Evolutionary conservation across 2,797 vertebrate species (phyloP), one percentile per base, ranked within the genome.

Genomic region (Sternarchorhynchus goeldii): DNA sequence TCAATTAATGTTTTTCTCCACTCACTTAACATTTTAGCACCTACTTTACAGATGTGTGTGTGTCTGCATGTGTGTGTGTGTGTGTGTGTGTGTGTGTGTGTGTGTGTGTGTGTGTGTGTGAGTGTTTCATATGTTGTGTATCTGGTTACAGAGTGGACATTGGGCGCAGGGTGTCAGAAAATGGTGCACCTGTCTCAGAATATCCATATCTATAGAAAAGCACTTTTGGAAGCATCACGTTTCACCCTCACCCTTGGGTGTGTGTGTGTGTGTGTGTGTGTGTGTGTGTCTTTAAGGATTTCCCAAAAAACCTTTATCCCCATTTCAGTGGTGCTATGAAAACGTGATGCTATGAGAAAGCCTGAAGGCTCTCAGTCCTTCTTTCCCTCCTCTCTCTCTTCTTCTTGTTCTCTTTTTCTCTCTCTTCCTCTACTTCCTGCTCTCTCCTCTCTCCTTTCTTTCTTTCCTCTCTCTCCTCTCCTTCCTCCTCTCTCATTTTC

Each of bases 161-260:
- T 64, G 74, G 60, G 69, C 77, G 45, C 76, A 75, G 73, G 73
- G 76, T 82, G 57, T 58, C n/a, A 45, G 41, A 69, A 75, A 78
- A 59, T 34, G 17, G 53, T 63, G 82, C 85, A 86, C 85, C 85
- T 86, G 83, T 85, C 66, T 59, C 41, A 20, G 58, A 77, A 79
- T 73, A 36, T 84, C 67, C 79, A 6, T 77, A 69, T 80, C 67
- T 36, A 60, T 25, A 77, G 64, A 78, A 36, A 73, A 73, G 41
- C 39, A 16, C 69, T 80, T 85, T 74, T 62, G 76, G 55, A 36
- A 39, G 80, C 74, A 80, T 79, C 75, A 29, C 17, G 70, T 77
- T 76, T 84, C 76, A 45, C 72, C 12, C 29, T 32, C 31, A 25
- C 25, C 25, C 36, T 20, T n/a, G 25, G 34, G 62, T 36, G 31